Evolutionary conservation across 2,888 invertebrate genomes (phyloP).

Genomic region (Zygogramma bicolorata): DNA sequence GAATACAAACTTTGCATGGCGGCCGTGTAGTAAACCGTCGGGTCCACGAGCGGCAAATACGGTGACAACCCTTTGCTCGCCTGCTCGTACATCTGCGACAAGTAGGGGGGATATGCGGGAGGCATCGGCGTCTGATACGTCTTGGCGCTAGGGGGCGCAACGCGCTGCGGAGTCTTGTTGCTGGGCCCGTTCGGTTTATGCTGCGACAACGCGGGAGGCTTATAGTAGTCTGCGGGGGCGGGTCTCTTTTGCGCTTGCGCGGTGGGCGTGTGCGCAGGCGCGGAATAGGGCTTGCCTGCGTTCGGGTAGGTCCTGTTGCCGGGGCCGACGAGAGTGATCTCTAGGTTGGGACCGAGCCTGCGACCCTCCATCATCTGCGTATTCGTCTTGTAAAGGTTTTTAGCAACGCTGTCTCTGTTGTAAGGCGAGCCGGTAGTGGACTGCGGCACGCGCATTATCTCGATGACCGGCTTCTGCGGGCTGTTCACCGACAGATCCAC

Average conservation of each 20-base stretch:
- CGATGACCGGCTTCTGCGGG: constrained; percentile 68
- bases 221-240: constrained; percentile 72
- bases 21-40: constrained; percentile 66
- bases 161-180: too few relatives aligned
- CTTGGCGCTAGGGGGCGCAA: constrained; percentile 28
- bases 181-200: constrained; percentile 33
- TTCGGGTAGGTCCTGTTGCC: constrained; percentile 29
- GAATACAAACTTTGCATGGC: constrained; percentile 68
- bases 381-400: constrained; percentile 51
- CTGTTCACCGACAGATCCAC: constrained; percentile 75
- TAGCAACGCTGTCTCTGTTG: constrained; percentile 47
- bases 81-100: constrained; percentile 52
- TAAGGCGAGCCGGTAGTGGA: constrained; percentile 25
- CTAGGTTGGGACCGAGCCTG: constrained; percentile 75
- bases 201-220: constrained; percentile 50
- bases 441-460: constrained; percentile 72
- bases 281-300: constrained; percentile 15
- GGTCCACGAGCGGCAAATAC: constrained; percentile 66
- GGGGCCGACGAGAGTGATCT: constrained; percentile 75
- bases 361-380: constrained; percentile 64
- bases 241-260: constrained; percentile 65
- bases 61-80: constrained; percentile 41
- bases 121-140: constrained; percentile 32
- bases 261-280: neutral
- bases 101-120: constrained; percentile 47